Base-by-base conservation (phyloP, 2,888 invertebrate species). In the Plagodis dolabraria region DNA sequence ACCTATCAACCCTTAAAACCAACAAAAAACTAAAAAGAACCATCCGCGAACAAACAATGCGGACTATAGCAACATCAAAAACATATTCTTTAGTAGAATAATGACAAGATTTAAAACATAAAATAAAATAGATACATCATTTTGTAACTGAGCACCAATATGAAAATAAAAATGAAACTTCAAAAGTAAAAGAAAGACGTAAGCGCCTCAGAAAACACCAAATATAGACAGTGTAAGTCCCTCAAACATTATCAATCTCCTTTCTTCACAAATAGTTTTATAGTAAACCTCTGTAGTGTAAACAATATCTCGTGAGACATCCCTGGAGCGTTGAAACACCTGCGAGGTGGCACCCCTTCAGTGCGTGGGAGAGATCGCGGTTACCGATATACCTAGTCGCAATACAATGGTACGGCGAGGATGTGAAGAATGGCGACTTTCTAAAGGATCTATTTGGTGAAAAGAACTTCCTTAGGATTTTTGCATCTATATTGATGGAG, bases 281-380 rank as follows among this genome's bases (percentile, higher is more conserved):
- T 46, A 43, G 12, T 34, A 33, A 43, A 42, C 49, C 33, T 33
- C 49, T 10, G 7, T 12, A 34, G 43, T 33, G 34, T 34, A 50
- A 43, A 50, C 50, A 50, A 40, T 42, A 33, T 35, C 45, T 36
- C 53, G 53, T 53, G 53, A 38, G 53, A 53, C 53, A 46, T 36
- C 53, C 53, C 53, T 46, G 53, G 33, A 45, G 46, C 35, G 46
- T 5, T 36, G 45, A 38, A 11, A 38, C 52, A 53, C 53, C 45
- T 53, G 53, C 53, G n/a, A 52, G 33, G 10, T 38, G 50, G 44
- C 52, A 53, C 45, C 45, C 52, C 53, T 52, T 52, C 22, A 52
- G 10, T 46, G 53, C 53, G 53, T 53, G 53, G 53, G 53, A 53
- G 45, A 53, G 53, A 53, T 53, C 34, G 53, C 35, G 53, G 53